Evolutionary conservation across 2,888 invertebrate species (phyloP).

Genomic region (Nysson spinosus): DNA sequence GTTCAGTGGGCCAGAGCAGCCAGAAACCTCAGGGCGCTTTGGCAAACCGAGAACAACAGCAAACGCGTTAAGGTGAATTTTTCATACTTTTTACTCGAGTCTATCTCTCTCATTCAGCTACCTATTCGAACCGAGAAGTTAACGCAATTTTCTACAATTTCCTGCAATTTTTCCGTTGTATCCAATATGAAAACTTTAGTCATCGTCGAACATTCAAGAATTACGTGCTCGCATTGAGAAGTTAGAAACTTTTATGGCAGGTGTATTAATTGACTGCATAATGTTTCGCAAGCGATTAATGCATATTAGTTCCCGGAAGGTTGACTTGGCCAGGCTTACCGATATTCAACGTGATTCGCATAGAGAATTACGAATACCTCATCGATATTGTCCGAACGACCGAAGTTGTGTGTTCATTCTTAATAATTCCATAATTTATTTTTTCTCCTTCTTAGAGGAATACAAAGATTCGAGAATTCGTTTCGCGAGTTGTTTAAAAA

Average conservation of each 20-base stretch:
- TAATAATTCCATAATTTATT: too few relatives aligned
- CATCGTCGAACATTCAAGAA: too few relatives aligned
- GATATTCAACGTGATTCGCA: constrained; percentile 32
- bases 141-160: too few relatives aligned
- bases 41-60: constrained; percentile 39
- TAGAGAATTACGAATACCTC: constrained; percentile 5
- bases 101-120: background rate
- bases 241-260: too few relatives aligned
- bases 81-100: background rate
- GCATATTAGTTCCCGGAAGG: constrained; percentile 19
- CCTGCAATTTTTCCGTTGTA: too few relatives aligned
- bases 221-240: too few relatives aligned
- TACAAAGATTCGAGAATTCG: too few relatives aligned
- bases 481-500: too few relatives aligned
- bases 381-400: constrained; percentile 1
- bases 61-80: constrained; percentile 67
- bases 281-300: constrained; percentile 26
- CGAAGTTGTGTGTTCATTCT: too few relatives aligned
- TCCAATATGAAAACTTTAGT: too few relatives aligned
- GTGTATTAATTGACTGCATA: constrained; percentile 20
- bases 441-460: too few relatives aligned
- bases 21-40: constrained; percentile 62
- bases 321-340: constrained; percentile 2
- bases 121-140: background rate
- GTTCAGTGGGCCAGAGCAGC: constrained; percentile 74